phyloP scores from a whole-genome alignment of 1,140 invertebrate genomes.

The Episyrphus balteatus region DNA sequence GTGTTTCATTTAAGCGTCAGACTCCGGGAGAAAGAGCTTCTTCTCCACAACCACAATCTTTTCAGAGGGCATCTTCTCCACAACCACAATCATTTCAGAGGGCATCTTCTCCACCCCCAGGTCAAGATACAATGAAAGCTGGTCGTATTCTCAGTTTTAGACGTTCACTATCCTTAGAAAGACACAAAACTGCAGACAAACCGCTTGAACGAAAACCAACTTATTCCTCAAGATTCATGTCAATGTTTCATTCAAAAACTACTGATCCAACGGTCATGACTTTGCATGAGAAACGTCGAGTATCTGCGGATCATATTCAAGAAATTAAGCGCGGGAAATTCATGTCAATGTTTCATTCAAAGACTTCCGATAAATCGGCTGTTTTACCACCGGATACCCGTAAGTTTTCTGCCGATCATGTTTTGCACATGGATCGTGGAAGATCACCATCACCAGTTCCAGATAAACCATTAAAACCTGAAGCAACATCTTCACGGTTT shows the following conservation, averaged over 20 bases:
- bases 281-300: not conserved
- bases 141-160: no score
- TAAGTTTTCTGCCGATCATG: no score
- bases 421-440: slow-evolving; percentile 7
- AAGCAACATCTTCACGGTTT: no score
- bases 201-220: slow-evolving; percentile 20
- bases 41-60: no score
- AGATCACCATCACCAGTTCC: slow-evolving; percentile 21
- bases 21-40: no score
- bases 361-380: not conserved
- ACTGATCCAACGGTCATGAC: not conserved
- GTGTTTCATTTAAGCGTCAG: no score
- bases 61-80: no score
- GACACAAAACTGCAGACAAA: slow-evolving; percentile 2
- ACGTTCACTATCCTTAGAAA: no score
- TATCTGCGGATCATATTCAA: not conserved
- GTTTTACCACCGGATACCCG: no score
- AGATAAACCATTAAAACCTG: slow-evolving; percentile 3
- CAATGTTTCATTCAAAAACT: slow-evolving; percentile 20
- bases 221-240: slow-evolving; percentile 26
- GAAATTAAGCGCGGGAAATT: not conserved
- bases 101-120: no score
- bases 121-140: no score
- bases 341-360: not conserved
- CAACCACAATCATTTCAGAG: no score